These are phyloP conservation scores for Raja brachyura DNA, from an alignment of 2,113 vertebrate species.

Conservation along the genomic window DNA sequence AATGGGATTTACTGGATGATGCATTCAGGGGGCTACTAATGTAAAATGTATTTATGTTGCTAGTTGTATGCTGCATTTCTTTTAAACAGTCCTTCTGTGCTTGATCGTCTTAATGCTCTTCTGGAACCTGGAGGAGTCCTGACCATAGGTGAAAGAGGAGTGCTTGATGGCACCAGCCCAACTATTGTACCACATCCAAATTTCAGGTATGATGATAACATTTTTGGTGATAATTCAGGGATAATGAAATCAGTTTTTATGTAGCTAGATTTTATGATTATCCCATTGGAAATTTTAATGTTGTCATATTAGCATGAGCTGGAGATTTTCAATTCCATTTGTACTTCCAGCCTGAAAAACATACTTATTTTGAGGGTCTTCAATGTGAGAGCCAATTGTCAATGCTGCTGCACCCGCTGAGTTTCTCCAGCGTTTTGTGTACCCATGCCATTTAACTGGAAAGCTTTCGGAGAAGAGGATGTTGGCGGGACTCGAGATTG, in stretches of 20 bases:
- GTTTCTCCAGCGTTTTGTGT: too few species aligned
- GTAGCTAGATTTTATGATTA: background rate
- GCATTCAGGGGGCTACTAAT: background rate
- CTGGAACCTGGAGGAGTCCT: slow-evolving; percentile 89
- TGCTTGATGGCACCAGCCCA: slow-evolving; percentile 78
- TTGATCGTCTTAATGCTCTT: slow-evolving; percentile 91
- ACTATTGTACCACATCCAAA: slow-evolving; percentile 79
- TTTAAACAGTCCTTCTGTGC: slow-evolving; percentile 77
- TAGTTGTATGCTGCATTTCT: slow-evolving; percentile 23
- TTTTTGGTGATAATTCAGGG: background rate
- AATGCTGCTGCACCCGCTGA: too few species aligned
- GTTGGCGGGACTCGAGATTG: too few species aligned
- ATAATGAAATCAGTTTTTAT: background rate
- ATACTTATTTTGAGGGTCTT: too few species aligned
- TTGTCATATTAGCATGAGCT: too few species aligned
- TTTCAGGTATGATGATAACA: slow-evolving; percentile 70
- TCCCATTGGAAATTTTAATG: too few species aligned
- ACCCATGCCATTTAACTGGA: too few species aligned
- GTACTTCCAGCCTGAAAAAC: too few species aligned
- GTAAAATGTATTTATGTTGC: slow-evolving; percentile 15
- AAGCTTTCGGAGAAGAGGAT: too few species aligned
- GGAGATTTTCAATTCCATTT: too few species aligned
- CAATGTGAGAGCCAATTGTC: too few species aligned
- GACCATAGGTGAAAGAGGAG: slow-evolving; percentile 85
- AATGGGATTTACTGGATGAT: background rate